phyloP scores from a whole-genome alignment of 2,113 vertebrate species.

The Corythornis madagascariensis region DNA sequence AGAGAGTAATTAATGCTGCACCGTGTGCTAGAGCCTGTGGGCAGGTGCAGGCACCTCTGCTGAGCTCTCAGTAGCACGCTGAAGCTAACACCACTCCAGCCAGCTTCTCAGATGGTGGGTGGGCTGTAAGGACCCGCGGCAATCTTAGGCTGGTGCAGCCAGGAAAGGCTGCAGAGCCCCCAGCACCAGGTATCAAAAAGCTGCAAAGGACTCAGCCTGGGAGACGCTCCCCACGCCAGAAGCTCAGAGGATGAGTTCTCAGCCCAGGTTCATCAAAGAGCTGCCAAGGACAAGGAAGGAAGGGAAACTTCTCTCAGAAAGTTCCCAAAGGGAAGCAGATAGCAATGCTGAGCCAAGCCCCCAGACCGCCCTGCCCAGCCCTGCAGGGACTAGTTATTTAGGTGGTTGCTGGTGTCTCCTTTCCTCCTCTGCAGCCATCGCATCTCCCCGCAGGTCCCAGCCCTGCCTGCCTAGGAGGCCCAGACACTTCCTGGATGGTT shows the following conservation, averaged over 20 bases:
- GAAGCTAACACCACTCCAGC: not conserved
- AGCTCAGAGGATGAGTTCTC: not conserved
- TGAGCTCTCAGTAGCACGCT: not conserved
- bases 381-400: conserved; percentile 34
- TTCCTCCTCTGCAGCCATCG: conserved; percentile 35
- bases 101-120: not conserved
- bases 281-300: not conserved
- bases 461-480: conserved; percentile 58
- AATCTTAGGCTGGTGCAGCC: not conserved
- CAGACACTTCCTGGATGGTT: conserved; percentile 62
- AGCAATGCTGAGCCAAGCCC: conserved; percentile 31
- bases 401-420: conserved; percentile 55
- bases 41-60: conserved; percentile 16
- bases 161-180: not conserved
- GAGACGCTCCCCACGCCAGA: not conserved
- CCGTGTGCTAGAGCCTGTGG: not conserved
- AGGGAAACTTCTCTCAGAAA: conserved; percentile 35
- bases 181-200: not conserved
- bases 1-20: conserved; percentile 40
- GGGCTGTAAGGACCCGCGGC: not conserved
- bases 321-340: conserved; percentile 58
- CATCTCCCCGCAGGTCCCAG: conserved; percentile 42
- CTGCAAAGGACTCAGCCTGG: not conserved
- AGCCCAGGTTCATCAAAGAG: conserved; percentile 42
- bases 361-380: conserved; percentile 56